Conservation (phyloP, 2,113 vertebrate species). For the Elephas maximus region DNA sequence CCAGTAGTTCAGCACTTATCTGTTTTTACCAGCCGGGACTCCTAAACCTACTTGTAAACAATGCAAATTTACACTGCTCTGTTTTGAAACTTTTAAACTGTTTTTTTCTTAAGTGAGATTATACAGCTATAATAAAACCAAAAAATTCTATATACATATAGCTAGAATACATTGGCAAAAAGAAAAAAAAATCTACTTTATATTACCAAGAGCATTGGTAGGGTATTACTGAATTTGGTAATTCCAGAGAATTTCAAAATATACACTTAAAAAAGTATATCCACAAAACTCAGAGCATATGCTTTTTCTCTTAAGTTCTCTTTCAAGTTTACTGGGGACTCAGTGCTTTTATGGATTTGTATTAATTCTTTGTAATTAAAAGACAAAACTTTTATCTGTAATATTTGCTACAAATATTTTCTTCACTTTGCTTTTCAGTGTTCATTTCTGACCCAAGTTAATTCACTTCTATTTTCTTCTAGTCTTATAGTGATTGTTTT, state of each 20-base stretch:
- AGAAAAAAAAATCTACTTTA: not conserved
- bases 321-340: constrained; percentile 24
- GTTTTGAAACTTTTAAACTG: constrained; percentile 46
- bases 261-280: constrained; percentile 32
- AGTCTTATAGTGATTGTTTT: not conserved
- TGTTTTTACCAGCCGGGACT: not conserved
- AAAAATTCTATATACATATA: not conserved
- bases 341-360: constrained; percentile 10
- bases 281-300: not conserved
- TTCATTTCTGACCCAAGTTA: constrained; percentile 59
- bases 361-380: constrained; percentile 32
- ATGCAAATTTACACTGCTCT: constrained; percentile 51
- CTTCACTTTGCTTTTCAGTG: constrained; percentile 54
- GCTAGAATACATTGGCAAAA: not conserved
- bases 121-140: not conserved
- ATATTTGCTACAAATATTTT: constrained; percentile 39
- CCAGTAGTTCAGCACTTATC: not conserved
- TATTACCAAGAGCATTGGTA: not conserved
- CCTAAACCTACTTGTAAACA: constrained; percentile 57
- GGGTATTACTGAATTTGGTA: not conserved
- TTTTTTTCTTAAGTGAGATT: constrained; percentile 50
- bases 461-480: constrained; percentile 34
- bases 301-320: constrained; percentile 31
- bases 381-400: constrained; percentile 26
- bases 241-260: constrained; percentile 53